A percentile compares a stretch with the other conserved stretches of the same genome.
phyloP scores from a whole-genome alignment of 2,888 invertebrate species.

The Octonoba sinensis region DNA sequence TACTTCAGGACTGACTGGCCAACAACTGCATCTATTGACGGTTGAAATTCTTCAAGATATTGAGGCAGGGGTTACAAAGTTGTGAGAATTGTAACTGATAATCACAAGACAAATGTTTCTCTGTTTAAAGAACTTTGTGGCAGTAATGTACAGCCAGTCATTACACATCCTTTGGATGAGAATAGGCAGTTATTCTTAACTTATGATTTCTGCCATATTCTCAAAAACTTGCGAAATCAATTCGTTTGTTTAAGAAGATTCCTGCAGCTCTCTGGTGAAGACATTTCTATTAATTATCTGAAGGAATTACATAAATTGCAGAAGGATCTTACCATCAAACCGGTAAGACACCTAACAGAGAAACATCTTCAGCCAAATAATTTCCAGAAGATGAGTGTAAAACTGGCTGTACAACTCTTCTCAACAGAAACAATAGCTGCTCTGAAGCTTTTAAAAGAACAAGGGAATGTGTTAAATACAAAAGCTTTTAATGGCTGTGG shows the following conservation, averaged over 20 bases:
- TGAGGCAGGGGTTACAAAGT: neutral
- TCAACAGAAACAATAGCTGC: neutral
- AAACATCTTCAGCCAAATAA: neutral
- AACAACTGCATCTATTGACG: neutral
- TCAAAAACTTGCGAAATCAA: neutral
- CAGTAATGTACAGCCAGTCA: neutral
- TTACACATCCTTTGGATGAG: neutral
- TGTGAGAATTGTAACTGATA: neutral
- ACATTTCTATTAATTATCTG: neutral
- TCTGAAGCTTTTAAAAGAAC: neutral
- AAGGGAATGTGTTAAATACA: neutral
- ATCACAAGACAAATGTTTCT: neutral
- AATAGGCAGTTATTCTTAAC: neutral
- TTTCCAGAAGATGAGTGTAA: neutral
- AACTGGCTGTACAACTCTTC: neutral
- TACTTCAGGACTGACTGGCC: too few species aligned
- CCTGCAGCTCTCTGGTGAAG: neutral
- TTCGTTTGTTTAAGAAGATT: neutral
- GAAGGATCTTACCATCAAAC: neutral
- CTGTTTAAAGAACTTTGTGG: neutral
- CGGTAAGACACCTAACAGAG: neutral
- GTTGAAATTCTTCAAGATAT: neutral
- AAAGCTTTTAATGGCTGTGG: neutral
- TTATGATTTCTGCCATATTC: neutral
- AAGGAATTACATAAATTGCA: neutral